Evolutionary conservation across 2,888 invertebrate genomes (phyloP).

Genomic region (Nowickia ferox): DNA sequence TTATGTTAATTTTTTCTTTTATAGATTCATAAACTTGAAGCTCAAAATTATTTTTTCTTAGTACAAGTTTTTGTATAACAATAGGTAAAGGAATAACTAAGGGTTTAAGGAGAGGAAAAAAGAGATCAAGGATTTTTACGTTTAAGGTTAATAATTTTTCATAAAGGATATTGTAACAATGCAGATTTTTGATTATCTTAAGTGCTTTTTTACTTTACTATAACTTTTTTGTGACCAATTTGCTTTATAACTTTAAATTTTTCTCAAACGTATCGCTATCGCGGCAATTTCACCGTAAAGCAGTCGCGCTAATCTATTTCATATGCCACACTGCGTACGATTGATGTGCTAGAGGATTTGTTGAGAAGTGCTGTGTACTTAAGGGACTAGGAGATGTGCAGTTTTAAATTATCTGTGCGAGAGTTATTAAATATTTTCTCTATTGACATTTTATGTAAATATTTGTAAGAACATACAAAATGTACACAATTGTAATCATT

Average conservation of each 20-base stretch:
- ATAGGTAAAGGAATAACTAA: constrained; percentile 18
- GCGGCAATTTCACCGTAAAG: constrained; percentile 76
- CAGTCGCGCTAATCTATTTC: constrained; percentile 8
- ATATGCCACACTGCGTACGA: constrained; percentile 50
- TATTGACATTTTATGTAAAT: no score
- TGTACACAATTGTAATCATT: no score
- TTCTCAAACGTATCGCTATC: constrained; percentile 81
- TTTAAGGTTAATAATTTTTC: constrained; percentile 11
- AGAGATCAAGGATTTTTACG: constrained; percentile 12
- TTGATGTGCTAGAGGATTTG: not conserved
- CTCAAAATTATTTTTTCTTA: constrained; percentile 75
- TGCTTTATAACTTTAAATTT: constrained; percentile 47
- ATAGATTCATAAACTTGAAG: constrained; percentile 70
- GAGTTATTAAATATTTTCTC: not conserved
- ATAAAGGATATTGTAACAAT: constrained; percentile 51
- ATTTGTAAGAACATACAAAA: no score
- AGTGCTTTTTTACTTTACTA: constrained; percentile 27
- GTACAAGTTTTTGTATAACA: constrained; percentile 65
- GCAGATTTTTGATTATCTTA: constrained; percentile 47
- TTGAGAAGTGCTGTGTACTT: not conserved
- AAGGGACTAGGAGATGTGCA: constrained; percentile 3
- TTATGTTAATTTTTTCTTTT: not conserved
- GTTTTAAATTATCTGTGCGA: constrained; percentile 74
- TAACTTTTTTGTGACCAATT: constrained; percentile 58
- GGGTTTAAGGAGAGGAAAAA: constrained; percentile 10